phyloP scores from a whole-genome alignment of 2,888 invertebrate genomes.

The Philereme vetulata region DNA sequence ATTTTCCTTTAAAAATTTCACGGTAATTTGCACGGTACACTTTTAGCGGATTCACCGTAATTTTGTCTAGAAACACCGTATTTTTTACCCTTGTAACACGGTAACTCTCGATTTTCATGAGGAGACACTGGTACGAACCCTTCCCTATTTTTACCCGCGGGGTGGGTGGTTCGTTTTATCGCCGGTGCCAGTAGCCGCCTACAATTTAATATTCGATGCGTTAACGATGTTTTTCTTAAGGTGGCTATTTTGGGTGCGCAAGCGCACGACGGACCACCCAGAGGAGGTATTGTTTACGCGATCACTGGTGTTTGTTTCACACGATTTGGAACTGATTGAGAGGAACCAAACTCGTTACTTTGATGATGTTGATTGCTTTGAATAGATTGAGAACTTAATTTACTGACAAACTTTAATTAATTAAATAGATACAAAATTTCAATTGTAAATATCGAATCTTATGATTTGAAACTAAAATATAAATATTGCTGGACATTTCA shows the following conservation, averaged over 20 bases:
- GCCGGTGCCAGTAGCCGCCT: constrained; percentile 71
- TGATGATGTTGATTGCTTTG: constrained; percentile 21
- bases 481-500: no score
- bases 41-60: no score
- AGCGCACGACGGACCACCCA: constrained; percentile 70
- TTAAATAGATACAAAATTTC: no score
- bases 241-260: constrained; percentile 67
- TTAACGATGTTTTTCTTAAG: constrained; percentile 81
- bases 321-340: constrained; percentile 25
- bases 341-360: constrained; percentile 16
- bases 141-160: constrained; percentile 65
- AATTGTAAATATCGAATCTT: no score
- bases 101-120: no score
- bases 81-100: no score
- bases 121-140: no score
- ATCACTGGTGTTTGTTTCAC: constrained; percentile 27
- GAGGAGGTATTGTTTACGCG: constrained; percentile 42
- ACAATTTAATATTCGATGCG: constrained; percentile 73
- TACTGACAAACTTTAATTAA: not conserved
- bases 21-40: no score
- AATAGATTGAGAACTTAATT: constrained; percentile 3
- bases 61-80: no score
- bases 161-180: constrained; percentile 78
- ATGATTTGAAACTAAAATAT: no score
- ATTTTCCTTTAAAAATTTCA: no score